Base-by-base conservation (phyloP, 2,888 invertebrate genomes). In the Dynastes tityus region DNA sequence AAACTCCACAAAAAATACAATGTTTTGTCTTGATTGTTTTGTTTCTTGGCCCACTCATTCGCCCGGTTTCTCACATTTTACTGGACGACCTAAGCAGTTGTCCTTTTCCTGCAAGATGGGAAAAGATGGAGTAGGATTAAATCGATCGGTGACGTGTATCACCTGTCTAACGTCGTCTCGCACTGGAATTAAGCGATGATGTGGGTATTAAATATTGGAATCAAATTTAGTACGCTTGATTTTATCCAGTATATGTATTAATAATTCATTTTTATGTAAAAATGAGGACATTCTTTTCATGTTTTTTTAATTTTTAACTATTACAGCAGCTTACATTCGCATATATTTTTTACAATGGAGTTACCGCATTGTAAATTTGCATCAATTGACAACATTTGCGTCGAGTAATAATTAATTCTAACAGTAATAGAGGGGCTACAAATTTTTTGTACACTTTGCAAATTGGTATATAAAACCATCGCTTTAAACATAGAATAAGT, bases 71-170 rank as follows among this genome's bases (percentile, higher is more conserved):
- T 58, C 71, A 16, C 32, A 71, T 71, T 58, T 55, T 55, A 53
- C n/a, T 16, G 22, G 71, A 2, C 11, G 71, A 29, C 45, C 22
- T 22, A n/a, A 27, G 49, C 9, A 45, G 16, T 32, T 11, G 55
- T 55, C 8, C 8, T 27, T 58, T 16, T 55, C 55, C 16, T 55
- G 9, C 13, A 11, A 16, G 71, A 55, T 32, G n/a, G 53, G 49
- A 16, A 8, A 71, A 22, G 71, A 71, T 58, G n/a, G 71, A 71
- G 49, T 32, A 58, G 71, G 71, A 71, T 71, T 71, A 71, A 71
- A 55, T 55, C 58, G 58, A 55, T 37, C 71, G 40, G 8, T 58
- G 71, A 71, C 71, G 71, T 71, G 37, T 22, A 11, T 37, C 71
- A 71, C 71, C 71, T 71, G 71, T 58, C 16, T 16, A 6, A 55